Percentiles rank a stretch among this genome's conserved stretches.
phyloP scores from a whole-genome alignment of 2,888 invertebrate genomes.

The Augiades crinisus region DNA sequence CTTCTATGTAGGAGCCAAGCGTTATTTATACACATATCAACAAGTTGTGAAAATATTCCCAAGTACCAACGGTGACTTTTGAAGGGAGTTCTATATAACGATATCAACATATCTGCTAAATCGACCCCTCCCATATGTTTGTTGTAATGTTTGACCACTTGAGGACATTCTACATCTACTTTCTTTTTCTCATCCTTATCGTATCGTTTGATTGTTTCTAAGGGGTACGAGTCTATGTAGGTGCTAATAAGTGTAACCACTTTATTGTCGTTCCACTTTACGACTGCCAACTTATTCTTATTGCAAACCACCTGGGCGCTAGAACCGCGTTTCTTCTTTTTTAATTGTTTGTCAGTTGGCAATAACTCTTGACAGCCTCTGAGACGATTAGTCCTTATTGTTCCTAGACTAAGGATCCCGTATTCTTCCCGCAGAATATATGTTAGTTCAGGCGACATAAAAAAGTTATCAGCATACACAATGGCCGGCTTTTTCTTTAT shows the following conservation, averaged over 20 bases:
- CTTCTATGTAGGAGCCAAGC: not conserved
- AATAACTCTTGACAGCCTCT: conserved; percentile 34
- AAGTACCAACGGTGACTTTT: conserved; percentile 25
- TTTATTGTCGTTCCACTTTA: conserved; percentile 34
- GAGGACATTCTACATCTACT: conserved; percentile 12
- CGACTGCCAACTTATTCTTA: conserved; percentile 1
- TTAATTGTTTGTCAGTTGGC: conserved; percentile 33
- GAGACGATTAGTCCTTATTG: conserved; percentile 36
- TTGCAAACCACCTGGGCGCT: conserved; percentile 30
- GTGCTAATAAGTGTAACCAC: conserved; percentile 29
- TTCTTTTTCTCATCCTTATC: conserved; percentile 26
- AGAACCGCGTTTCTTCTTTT: conserved; percentile 34
- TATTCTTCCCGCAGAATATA: conserved; percentile 35
- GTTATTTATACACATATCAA: conserved; percentile 8
- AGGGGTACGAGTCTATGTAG: conserved; percentile 29
- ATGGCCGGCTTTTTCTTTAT: conserved; percentile 30
- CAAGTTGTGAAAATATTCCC: conserved; percentile 17
- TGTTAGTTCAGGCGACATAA: conserved; percentile 34
- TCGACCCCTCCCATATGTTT: conserved; percentile 21
- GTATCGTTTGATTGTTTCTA: conserved; percentile 28
- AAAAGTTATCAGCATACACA: conserved; percentile 34
- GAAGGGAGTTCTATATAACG: conserved; percentile 22
- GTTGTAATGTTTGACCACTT: conserved; percentile 14
- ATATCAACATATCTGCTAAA: conserved; percentile 24
- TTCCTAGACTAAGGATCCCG: conserved; percentile 37